phyloP scores from a whole-genome alignment of 2,797 vertebrate genomes.

The Pyrocephalus nanus region DNA sequence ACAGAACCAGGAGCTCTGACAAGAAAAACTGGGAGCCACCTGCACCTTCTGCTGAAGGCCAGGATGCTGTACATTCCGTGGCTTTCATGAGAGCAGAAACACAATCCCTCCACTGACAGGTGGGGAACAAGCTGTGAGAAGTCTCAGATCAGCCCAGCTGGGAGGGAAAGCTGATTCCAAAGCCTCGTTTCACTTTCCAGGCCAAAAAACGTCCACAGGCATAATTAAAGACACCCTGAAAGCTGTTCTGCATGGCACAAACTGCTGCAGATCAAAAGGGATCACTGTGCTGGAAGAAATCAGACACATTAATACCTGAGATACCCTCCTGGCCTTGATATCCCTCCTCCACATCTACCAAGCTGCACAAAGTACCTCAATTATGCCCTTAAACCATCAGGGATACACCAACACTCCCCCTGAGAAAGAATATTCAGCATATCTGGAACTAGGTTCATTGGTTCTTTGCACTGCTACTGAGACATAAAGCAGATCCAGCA shows the following conservation, averaged over 20 bases:
- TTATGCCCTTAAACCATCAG: slow-evolving; percentile 41
- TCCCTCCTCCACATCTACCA: slow-evolving; percentile 23
- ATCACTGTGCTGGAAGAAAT: slow-evolving; percentile 50
- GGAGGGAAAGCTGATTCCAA: slow-evolving; percentile 33
- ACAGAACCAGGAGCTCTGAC: neutral
- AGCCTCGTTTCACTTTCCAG: slow-evolving; percentile 23
- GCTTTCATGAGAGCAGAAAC: neutral
- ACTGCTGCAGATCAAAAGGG: slow-evolving; percentile 46
- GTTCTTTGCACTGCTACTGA: neutral
- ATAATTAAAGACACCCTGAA: slow-evolving; percentile 49
- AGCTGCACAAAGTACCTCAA: slow-evolving; percentile 42
- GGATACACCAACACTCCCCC: neutral
- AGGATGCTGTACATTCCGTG: neutral
- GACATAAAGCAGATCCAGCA: neutral
- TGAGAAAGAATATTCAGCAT: slow-evolving; percentile 30
- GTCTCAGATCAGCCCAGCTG: slow-evolving; percentile 18
- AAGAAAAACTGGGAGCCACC: neutral
- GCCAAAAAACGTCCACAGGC: slow-evolving; percentile 7
- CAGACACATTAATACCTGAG: slow-evolving; percentile 21
- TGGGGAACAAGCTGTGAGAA: neutral
- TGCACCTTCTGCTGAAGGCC: neutral
- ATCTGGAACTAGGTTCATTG: neutral
- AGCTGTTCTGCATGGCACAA: slow-evolving; percentile 28
- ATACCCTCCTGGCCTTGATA: slow-evolving; percentile 46
- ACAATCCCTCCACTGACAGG: neutral